Evolutionary conservation across 2,113 vertebrate species (phyloP), one percentile per base, ranked within the genome.

Genomic region (Phyllopteryx taeniolatus): DNA sequence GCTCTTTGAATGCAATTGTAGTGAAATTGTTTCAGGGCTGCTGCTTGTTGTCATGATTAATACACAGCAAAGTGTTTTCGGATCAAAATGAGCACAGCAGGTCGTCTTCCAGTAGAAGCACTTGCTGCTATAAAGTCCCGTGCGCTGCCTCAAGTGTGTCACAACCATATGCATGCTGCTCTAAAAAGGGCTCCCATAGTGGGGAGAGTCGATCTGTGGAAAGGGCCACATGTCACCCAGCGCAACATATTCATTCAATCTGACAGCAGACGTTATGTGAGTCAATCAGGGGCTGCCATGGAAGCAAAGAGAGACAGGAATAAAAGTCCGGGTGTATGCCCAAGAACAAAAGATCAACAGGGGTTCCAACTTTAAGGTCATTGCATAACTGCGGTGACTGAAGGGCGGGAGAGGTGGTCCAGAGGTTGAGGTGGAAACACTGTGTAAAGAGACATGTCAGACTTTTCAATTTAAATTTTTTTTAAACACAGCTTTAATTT

Each of bases 321-420:
- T 79, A 84, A 90, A 78, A 49, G 11, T 71, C 35, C 71, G 74
- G 81, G 12, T 80, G 90, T 90, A 85, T 84, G 83, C 63, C 70
- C 42, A 43, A 19, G 67, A 70, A 91, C 84, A 90, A 90, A 90
- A 83, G 85, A 82, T 79, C 83, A 65, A 85, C 89, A 75, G 86
- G 90, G 83, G 74, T 82, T 86, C 88, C 76, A 86, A 89, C 84
- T 90, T 80, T 80, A 84, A 88, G 82, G 85, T 89, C 81, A 86
- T 91, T 91, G 82, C 84, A 79, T 91, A 90, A 91, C 4, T 39
- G 6, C 35, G 35, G 3, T 5, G 35, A 5, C 74, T 77, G 57
- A 31, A 5, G 79, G 85, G 86, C 1, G 75, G 70, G 72, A 74
- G 79, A 78, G 74, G 63, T 57, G 51, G 63, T 74, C 42, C 19